These are phyloP conservation scores for Dendrolimus houi DNA, from an alignment of 2,888 invertebrate genomes.

Conservation along the genomic window DNA sequence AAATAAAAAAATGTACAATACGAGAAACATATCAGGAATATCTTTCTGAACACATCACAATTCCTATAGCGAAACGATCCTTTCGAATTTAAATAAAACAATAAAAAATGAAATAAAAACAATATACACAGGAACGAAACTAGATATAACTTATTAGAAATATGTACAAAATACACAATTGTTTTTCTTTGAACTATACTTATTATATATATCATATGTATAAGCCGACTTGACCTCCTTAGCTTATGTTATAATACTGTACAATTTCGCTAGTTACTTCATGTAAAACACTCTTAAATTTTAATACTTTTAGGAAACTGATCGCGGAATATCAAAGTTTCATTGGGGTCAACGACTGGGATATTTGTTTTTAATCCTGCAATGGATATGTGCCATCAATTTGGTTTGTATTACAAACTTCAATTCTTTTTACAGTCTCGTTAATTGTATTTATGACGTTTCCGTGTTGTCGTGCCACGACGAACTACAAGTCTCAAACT, in stretches of 20 bases:
- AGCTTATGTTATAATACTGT: conserved; percentile 71
- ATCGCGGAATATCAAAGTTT: conserved; percentile 60
- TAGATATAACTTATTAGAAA: conserved; percentile 53
- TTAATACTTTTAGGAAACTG: conserved; percentile 63
- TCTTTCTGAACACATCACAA: conserved; percentile 67
- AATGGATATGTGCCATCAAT: conserved; percentile 52
- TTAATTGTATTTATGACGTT: conserved; percentile 27
- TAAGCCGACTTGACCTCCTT: conserved; percentile 58
- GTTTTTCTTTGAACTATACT: conserved; percentile 54
- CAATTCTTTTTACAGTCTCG: conserved; percentile 73
- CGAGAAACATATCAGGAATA: conserved; percentile 36
- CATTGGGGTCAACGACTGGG: conserved; percentile 40
- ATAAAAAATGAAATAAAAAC: conserved; percentile 31
- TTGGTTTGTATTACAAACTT: conserved; percentile 53
- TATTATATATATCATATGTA: conserved; percentile 42
- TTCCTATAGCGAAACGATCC: conserved; percentile 45
- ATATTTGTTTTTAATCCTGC: conserved; percentile 27
- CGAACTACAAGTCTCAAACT: conserved; percentile 17
- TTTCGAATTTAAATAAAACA: conserved; percentile 30
- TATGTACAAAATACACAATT: conserved; percentile 73
- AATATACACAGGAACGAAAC: conserved; percentile 70
- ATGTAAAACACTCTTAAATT: conserved; percentile 61
- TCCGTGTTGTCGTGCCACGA: conserved; percentile 10
- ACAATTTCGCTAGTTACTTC: conserved; percentile 72
- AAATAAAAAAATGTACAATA: conserved; percentile 66